Percentiles rank a stretch among this genome's conserved stretches.
phyloP scores from a whole-genome alignment of 1,140 invertebrate species.

The Euwallacea fornicatus region DNA sequence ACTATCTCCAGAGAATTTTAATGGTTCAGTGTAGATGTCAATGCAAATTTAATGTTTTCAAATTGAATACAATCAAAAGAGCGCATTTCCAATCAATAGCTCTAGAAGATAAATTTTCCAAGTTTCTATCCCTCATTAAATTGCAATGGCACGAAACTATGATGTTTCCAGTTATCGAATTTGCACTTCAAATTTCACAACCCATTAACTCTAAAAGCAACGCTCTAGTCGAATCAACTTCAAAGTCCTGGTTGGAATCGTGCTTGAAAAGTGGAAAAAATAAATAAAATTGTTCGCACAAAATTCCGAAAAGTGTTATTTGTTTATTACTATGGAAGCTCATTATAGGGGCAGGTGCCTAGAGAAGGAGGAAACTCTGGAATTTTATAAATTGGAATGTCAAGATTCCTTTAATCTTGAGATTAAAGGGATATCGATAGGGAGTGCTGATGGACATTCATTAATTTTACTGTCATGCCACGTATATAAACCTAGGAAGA shows the following conservation, averaged over 20 bases:
- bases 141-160: background rate
- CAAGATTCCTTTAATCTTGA: too few species aligned
- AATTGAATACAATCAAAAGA: background rate
- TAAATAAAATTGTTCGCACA: background rate
- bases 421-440: too few species aligned
- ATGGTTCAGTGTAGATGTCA: too few species aligned
- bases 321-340: too few species aligned
- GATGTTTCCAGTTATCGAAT: conserved; percentile 5
- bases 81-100: background rate
- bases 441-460: too few species aligned
- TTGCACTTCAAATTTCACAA: conserved; percentile 8
- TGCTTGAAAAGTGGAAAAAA: background rate
- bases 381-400: too few species aligned
- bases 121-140: background rate
- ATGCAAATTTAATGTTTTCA: background rate
- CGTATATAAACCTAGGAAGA: too few species aligned
- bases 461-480: too few species aligned
- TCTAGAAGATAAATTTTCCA: background rate
- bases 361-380: too few species aligned
- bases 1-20: too few species aligned
- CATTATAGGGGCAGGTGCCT: too few species aligned
- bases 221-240: conserved; percentile 8
- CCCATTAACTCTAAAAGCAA: conserved; percentile 10
- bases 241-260: background rate
- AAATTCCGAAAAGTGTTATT: too few species aligned